Conservation (phyloP, 2,113 vertebrate species). For the Mobula birostris region DNA sequence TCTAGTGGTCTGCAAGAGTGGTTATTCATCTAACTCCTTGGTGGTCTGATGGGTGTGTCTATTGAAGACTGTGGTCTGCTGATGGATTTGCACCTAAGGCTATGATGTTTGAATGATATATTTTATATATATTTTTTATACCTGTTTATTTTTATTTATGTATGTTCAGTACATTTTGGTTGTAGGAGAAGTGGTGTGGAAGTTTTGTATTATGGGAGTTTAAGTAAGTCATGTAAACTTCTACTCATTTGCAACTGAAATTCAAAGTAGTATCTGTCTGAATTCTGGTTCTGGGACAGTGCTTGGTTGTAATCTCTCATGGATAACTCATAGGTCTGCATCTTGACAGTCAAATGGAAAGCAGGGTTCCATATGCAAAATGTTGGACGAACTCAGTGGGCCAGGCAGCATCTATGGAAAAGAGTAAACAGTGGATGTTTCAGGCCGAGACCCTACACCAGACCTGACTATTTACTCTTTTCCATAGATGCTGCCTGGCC, state of each 20-base stretch:
- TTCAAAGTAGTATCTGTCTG: neutral
- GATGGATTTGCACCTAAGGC: neutral
- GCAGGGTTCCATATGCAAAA: neutral
- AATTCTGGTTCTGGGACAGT: neutral
- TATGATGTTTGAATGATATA: neutral
- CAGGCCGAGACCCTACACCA: no score
- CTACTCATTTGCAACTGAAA: neutral
- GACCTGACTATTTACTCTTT: no score
- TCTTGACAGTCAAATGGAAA: neutral
- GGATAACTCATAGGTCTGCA: neutral
- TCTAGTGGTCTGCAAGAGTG: neutral
- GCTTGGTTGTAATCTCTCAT: neutral
- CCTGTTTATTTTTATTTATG: no score
- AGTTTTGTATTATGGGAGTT: no score
- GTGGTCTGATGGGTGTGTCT: slow-evolving; percentile 1
- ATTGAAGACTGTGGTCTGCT: neutral
- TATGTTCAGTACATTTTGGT: neutral
- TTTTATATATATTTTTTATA: no score
- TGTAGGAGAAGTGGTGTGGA: neutral
- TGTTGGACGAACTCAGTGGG: no score
- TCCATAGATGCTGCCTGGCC: no score
- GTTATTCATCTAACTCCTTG: neutral
- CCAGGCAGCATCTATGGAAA: no score
- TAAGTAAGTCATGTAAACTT: neutral
- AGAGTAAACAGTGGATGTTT: no score